Evolutionary conservation across 2,797 vertebrate species (phyloP), one percentile per base, ranked within the genome.

Genomic region (Aselliscus stoliczkanus): DNA sequence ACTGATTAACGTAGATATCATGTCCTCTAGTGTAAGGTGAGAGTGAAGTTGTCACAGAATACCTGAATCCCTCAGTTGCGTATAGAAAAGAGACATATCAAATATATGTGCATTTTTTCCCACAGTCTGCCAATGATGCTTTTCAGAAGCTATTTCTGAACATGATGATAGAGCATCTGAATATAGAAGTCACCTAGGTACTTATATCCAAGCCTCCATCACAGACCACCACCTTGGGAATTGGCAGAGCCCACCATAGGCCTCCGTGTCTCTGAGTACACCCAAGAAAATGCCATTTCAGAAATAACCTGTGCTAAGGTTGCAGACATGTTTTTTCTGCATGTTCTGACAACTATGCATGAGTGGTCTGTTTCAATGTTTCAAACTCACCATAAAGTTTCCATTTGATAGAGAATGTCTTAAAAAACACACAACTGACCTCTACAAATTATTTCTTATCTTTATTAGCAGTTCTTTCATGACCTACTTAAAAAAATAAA

Each of bases 381-480:
- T 94, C 67, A 79, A 76, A 90, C 37, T 83, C 52, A 50, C 25
- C n/a, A 29, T 52, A 25, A 65, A 54, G n/a, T 75, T 96, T 86
- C 50, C 80, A 20, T 77, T 62, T 93, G 64, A 70, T 79, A 27
- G 4, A 82, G 56, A 94, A 54, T 79, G 14, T 89, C 72, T 94
- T 94, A 31, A 77, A 84, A 64, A 73, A 96, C n/a, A n/a, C n/a
- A n/a, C n/a, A 69, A 79, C 25, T 65, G 62, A 52, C 21, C 52
- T 89, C n/a, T 62, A 80, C 37, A 88, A 73, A 86, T 95, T 75
- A 65, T 60, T 95, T 42, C 39, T 77, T 90, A 81, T 10, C 62
- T 91, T 88, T 93, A 58, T 69, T 91, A 69, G 39, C 60, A 84
- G 56, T 94, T 85, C 82, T 76, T 80, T 81, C 37, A 56, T 91